Conservation (phyloP, 2,888 invertebrate genomes). For the Allacma fusca region DNA sequence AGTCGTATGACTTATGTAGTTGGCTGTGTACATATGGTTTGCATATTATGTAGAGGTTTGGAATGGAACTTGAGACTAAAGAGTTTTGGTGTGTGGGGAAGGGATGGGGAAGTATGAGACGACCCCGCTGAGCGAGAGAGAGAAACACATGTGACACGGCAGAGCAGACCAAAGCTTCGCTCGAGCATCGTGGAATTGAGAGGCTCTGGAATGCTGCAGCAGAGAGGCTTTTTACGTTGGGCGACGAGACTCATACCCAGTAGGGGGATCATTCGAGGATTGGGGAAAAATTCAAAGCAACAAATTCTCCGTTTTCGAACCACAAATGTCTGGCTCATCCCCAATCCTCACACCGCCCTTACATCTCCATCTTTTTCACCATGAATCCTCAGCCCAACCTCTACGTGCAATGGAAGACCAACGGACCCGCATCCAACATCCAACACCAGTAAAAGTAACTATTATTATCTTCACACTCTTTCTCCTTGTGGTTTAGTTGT, state of each 20-base stretch:
- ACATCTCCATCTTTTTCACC: slow-evolving; percentile 21
- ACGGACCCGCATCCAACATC: slow-evolving; percentile 1
- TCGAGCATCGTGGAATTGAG: neutral
- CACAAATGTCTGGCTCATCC: slow-evolving; percentile 23
- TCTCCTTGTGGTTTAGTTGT: too few species aligned
- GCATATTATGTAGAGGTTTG: too few species aligned
- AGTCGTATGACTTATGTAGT: too few species aligned
- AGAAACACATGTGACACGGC: slow-evolving; percentile 3
- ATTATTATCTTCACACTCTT: too few species aligned
- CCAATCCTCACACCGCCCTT: slow-evolving; percentile 25
- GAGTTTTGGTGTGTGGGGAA: too few species aligned
- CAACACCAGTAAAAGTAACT: too few species aligned
- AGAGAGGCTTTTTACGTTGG: neutral
- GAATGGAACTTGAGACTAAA: too few species aligned
- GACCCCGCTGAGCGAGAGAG: neutral
- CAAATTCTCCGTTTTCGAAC: slow-evolving; percentile 6
- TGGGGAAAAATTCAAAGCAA: slow-evolving; percentile 22
- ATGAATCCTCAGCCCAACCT: neutral
- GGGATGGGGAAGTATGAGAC: too few species aligned
- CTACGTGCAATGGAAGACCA: neutral
- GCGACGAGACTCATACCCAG: slow-evolving; percentile 20
- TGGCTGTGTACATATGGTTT: too few species aligned
- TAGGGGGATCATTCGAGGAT: slow-evolving; percentile 28
- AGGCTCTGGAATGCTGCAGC: neutral
- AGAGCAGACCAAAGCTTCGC: neutral